Conservation (phyloP, 2,888 invertebrate genomes). For the Nomada ferruginata region DNA sequence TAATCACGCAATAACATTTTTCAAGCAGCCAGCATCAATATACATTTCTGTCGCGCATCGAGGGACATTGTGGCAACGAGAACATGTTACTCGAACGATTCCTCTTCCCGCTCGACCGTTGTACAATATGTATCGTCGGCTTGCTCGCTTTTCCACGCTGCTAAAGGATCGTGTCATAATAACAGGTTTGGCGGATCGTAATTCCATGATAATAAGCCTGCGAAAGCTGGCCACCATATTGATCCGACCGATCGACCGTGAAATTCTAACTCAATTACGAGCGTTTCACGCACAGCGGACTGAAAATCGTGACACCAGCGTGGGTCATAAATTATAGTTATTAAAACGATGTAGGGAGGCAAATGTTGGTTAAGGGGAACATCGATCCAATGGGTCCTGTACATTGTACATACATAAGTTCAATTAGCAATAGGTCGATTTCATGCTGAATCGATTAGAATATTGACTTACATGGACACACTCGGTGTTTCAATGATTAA, state of each 20-base stretch:
- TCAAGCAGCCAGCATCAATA: background rate
- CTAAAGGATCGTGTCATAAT: slow-evolving; percentile 56
- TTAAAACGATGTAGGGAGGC: slow-evolving; percentile 35
- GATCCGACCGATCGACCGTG: slow-evolving; percentile 46
- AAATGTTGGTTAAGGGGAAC: slow-evolving; percentile 28
- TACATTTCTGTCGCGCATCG: background rate
- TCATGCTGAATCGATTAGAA: slow-evolving; percentile 10
- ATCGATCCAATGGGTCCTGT: slow-evolving; percentile 19
- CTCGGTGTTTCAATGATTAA: background rate
- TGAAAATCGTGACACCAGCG: slow-evolving; percentile 14
- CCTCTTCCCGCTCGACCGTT: slow-evolving; percentile 23
- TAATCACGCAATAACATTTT: background rate
- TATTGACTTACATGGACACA: background rate
- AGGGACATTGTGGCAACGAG: background rate
- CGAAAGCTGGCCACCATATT: slow-evolving; percentile 48
- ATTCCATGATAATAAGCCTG: slow-evolving; percentile 62
- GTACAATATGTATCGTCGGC: slow-evolving; percentile 23
- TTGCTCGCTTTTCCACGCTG: slow-evolving; percentile 49
- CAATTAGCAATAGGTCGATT: slow-evolving; percentile 29
- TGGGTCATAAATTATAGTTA: slow-evolving; percentile 46
- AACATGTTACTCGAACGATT: slow-evolving; percentile 1
- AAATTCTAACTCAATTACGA: slow-evolving; percentile 55
- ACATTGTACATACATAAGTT: background rate
- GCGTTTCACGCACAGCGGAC: slow-evolving; percentile 9
- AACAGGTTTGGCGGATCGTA: slow-evolving; percentile 48